Evolutionary conservation across 2,888 invertebrate species (phyloP).

Genomic region (Macroteleia sp.): DNA sequence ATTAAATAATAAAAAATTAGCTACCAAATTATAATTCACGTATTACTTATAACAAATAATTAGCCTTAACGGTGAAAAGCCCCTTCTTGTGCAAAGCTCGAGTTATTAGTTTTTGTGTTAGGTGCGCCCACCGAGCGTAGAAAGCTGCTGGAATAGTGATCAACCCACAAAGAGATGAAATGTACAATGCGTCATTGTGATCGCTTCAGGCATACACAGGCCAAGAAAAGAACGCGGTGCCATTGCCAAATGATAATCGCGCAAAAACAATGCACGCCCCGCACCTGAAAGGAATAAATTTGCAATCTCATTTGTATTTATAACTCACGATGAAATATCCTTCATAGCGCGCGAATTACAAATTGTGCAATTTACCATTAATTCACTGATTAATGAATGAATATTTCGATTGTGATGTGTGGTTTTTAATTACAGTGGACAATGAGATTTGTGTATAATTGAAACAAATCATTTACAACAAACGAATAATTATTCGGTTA

Average conservation of each 20-base stretch:
- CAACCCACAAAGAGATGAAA: constrained; percentile 63
- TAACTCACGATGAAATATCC: constrained; percentile 4
- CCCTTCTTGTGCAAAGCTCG: constrained; percentile 36
- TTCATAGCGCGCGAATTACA: constrained; percentile 7
- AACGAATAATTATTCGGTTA: not conserved
- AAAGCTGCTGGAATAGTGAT: constrained; percentile 58
- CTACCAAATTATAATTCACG: constrained; percentile 9
- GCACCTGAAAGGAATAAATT: constrained; percentile 47
- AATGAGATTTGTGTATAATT: constrained; percentile 8
- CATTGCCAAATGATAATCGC: constrained; percentile 51
- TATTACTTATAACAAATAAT: constrained; percentile 34
- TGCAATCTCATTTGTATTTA: constrained; percentile 31
- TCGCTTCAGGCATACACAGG: constrained; percentile 52
- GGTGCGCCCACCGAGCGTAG: constrained; percentile 39
- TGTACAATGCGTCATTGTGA: constrained; percentile 65
- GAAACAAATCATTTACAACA: not conserved
- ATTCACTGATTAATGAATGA: not conserved
- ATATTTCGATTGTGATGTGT: not conserved
- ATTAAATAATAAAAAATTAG: no score
- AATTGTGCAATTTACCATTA: not conserved
- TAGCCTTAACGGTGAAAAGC: constrained; percentile 35
- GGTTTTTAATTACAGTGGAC: constrained; percentile 20
- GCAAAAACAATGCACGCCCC: constrained; percentile 52
- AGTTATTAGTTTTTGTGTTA: constrained; percentile 57
- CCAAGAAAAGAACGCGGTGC: constrained; percentile 57